Conservation (phyloP, 2,797 vertebrate genomes). For the Thunnus albacares region DNA sequence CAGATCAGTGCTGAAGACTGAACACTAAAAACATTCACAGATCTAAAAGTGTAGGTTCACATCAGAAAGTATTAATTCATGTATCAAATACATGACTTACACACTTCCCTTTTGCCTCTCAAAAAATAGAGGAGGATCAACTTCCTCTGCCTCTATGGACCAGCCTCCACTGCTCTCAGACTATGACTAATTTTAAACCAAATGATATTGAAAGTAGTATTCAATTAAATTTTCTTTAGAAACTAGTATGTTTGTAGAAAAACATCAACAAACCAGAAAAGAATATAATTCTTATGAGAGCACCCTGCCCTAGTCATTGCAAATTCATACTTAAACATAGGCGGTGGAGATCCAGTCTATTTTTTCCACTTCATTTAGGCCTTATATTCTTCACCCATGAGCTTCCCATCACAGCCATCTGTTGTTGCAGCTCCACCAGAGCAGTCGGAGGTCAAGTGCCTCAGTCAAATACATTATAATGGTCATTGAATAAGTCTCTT, state of each 20-base stretch:
- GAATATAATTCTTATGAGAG: background rate
- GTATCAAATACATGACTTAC: too few relatives aligned
- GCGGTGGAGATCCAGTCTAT: constrained; percentile 14
- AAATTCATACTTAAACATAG: background rate
- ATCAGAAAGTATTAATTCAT: too few relatives aligned
- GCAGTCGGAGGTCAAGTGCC: constrained; percentile 38
- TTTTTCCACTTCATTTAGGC: constrained; percentile 29
- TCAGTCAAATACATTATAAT: constrained; percentile 31
- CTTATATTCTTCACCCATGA: constrained; percentile 28
- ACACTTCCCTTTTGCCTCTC: too few relatives aligned
- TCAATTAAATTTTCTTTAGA: background rate
- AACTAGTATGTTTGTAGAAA: constrained; percentile 3
- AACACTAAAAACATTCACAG: too few relatives aligned
- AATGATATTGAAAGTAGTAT: background rate
- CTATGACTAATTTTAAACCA: constrained; percentile 1
- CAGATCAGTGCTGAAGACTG: too few relatives aligned
- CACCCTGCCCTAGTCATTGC: background rate
- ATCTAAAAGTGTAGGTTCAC: too few relatives aligned
- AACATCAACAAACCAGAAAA: constrained; percentile 7
- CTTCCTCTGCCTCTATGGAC: too few relatives aligned
- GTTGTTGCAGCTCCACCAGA: constrained; percentile 37
- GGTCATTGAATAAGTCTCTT: constrained; percentile 39
- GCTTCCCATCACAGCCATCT: constrained; percentile 18
- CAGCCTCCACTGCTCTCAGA: too few relatives aligned
- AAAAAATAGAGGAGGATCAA: too few relatives aligned